phyloP scores from a whole-genome alignment of 2,113 vertebrate genomes.

The Gymnobelideus leadbeateri region DNA sequence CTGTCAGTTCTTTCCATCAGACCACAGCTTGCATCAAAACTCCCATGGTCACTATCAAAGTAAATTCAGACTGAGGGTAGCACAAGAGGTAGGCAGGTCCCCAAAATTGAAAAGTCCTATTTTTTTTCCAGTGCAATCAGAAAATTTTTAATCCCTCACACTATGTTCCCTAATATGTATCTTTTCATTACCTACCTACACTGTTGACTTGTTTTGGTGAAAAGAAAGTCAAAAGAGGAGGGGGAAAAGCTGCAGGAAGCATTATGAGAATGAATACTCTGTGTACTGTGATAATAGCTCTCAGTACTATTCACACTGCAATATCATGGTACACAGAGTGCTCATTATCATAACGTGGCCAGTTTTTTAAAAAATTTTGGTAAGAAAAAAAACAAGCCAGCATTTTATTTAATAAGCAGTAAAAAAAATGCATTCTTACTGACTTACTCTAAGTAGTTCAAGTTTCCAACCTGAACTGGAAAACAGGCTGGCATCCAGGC shows the following conservation, averaged over 20 bases:
- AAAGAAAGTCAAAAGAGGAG: constrained; percentile 1
- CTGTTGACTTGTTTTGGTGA: constrained; percentile 35
- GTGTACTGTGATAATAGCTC: background rate
- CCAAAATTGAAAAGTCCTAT: background rate
- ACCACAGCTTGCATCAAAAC: background rate
- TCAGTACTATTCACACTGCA: fast-evolving
- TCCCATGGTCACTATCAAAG: fast-evolving
- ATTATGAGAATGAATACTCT: background rate
- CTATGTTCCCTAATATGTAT: background rate
- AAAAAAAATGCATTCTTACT: constrained; percentile 23
- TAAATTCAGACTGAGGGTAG: background rate
- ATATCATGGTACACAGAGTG: too few relatives aligned
- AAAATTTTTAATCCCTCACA: background rate
- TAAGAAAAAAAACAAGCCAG: constrained; percentile 16
- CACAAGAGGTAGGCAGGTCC: background rate
- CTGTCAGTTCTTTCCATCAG: fast-evolving
- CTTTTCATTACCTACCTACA: background rate
- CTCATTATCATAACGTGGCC: background rate
- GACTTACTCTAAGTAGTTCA: background rate
- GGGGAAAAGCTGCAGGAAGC: too few relatives aligned
- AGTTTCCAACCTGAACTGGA: constrained; percentile 17
- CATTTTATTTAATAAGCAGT: constrained; percentile 26
- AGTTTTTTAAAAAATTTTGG: constrained; percentile 1
- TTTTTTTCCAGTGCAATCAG: constrained; percentile 16
- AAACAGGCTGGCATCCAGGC: constrained; percentile 9